Percentiles rank a stretch among this genome's conserved stretches.
phyloP scores from a whole-genome alignment of 2,888 invertebrate genomes.

The Macaria notata region DNA sequence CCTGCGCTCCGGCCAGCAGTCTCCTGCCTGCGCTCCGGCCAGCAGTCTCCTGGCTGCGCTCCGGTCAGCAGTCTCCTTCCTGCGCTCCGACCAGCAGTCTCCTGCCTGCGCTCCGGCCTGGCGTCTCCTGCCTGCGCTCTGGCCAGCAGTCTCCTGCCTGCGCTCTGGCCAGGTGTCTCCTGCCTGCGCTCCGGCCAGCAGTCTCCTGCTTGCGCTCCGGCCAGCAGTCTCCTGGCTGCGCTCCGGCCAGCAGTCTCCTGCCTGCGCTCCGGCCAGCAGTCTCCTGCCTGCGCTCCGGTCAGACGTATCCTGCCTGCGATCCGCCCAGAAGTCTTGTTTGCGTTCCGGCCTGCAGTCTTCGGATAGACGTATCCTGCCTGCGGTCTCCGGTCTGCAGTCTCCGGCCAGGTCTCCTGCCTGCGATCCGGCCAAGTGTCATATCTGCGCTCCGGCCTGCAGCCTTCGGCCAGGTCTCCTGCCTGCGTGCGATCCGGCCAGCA shows the following conservation, averaged over 20 bases:
- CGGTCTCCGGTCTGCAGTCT: too few species aligned
- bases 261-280: too few species aligned
- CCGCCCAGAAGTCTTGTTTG: too few species aligned
- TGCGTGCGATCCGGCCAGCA: too few species aligned
- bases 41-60: conserved; percentile 1
- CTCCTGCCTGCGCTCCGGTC: too few species aligned
- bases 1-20: neutral
- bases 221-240: neutral
- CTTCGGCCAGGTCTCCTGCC: too few species aligned
- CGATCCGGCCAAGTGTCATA: too few species aligned
- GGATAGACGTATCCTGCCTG: too few species aligned
- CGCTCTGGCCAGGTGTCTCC: neutral
- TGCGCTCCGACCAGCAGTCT: conserved; percentile 7
- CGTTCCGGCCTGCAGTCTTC: too few species aligned
- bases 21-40: neutral
- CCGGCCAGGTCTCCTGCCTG: too few species aligned
- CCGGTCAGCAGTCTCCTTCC: neutral
- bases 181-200: neutral
- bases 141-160: neutral
- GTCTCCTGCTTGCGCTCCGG: neutral
- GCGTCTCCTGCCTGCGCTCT: neutral
- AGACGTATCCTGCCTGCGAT: too few species aligned
- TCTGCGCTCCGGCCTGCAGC: too few species aligned
- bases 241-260: neutral
- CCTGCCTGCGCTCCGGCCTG: neutral